These are phyloP conservation scores for Trachelus stipa DNA, from an alignment of 2,888 invertebrate genomes.

Conservation along the genomic window DNA sequence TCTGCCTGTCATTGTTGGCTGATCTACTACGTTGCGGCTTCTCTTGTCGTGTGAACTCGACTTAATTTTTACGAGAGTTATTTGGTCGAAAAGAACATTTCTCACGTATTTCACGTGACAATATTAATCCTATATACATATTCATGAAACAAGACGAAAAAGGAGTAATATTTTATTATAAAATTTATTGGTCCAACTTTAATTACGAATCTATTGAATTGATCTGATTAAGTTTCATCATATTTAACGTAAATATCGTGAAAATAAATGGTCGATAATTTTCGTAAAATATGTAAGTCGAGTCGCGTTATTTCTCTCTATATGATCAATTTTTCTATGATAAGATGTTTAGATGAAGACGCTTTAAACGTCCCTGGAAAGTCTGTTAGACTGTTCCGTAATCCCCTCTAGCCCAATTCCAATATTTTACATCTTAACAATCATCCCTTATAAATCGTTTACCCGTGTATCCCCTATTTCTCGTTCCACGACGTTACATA, in stretches of 20 bases:
- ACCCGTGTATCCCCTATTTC: conserved; percentile 20
- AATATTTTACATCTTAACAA: conserved; percentile 13
- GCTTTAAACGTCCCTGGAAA: conserved; percentile 46
- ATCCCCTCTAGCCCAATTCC: conserved; percentile 5
- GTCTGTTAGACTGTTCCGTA: conserved; percentile 1
- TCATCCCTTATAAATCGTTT: not conserved
- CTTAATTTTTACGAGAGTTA: conserved; percentile 22
- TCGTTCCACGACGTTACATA: conserved; percentile 2
- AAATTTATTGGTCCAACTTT: not conserved
- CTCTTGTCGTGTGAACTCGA: conserved; percentile 19
- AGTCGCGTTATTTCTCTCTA: conserved; percentile 52
- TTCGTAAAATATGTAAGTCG: conserved; percentile 48
- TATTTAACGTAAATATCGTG: not conserved
- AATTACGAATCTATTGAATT: not conserved
- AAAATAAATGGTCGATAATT: conserved; percentile 32
- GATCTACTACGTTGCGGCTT: conserved; percentile 16
- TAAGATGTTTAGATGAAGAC: conserved; percentile 47
- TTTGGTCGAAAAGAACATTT: conserved; percentile 15
- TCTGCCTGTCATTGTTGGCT: conserved; percentile 13
- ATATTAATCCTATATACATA: too few relatives aligned
- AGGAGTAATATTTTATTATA: not conserved
- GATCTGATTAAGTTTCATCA: not conserved
- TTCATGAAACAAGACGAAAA: not conserved
- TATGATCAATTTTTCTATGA: conserved; percentile 45
- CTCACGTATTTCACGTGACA: conserved; percentile 2